Percentiles rank a stretch among this genome's conserved stretches.
These are phyloP conservation scores for Rhinella marina DNA, from an alignment of 2,797 vertebrate genomes.

Conservation along the genomic window DNA sequence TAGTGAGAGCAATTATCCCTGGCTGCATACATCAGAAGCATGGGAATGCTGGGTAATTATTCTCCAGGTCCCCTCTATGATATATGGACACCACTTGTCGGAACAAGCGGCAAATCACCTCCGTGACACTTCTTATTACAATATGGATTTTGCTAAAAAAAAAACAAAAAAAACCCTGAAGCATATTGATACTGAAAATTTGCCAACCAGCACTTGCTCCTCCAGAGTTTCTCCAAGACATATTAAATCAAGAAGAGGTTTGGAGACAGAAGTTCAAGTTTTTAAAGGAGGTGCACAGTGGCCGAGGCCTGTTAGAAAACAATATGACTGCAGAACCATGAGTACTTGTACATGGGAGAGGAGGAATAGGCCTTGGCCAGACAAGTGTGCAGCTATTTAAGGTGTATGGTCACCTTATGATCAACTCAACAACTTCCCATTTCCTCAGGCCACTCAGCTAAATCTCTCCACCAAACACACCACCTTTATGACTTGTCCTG, in stretches of 20 bases:
- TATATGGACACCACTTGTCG: slow-evolving; percentile 2
- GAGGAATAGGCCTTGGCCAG: too few relatives aligned
- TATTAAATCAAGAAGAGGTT: not conserved
- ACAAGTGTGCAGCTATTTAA: too few relatives aligned
- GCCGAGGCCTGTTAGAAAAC: not conserved
- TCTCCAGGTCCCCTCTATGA: not conserved
- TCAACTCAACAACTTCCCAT: not conserved
- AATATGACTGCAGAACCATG: too few relatives aligned
- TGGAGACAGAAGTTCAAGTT: not conserved
- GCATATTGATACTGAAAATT: not conserved
- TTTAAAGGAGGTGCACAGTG: not conserved
- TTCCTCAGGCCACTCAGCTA: too few relatives aligned
- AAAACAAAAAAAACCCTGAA: too few relatives aligned
- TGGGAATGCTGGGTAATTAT: not conserved
- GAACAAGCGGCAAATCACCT: not conserved
- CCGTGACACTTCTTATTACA: too few relatives aligned
- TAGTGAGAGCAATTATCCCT: not conserved
- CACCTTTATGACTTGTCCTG: too few relatives aligned
- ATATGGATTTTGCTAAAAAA: not conserved
- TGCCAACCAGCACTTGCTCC: not conserved
- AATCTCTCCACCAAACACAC: too few relatives aligned
- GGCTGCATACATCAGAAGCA: not conserved
- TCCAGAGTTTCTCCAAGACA: not conserved
- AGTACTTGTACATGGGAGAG: too few relatives aligned
- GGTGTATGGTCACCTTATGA: not conserved